Evolutionary conservation across 2,797 vertebrate genomes (phyloP), one percentile per base, ranked within the genome.

Genomic region (Acanthurus leucopareius): DNA sequence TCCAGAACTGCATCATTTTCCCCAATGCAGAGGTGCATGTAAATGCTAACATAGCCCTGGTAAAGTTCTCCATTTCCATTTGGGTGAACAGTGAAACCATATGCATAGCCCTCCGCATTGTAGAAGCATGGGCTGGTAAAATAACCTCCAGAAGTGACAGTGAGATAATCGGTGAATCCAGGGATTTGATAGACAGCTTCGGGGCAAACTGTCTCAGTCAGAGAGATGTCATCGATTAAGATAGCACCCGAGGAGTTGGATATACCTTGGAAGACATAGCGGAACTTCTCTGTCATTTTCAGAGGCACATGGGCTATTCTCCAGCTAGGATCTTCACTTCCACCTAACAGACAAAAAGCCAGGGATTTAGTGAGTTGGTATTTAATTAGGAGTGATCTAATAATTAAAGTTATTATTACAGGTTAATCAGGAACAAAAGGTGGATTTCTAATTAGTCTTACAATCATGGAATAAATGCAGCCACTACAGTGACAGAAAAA

Each of bases 221-320:
- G 91, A 1, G 94, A 91, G 86, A 98, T 84, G 38, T 99, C 97
- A 63, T 99, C 97, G 0, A 98, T 88, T 49, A 90, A 91, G 87
- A 98, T 96, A 25, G 95, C 94, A 0, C 97, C 96, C 0, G 63
- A 69, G 69, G 93, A 94, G 65, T 0, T 78, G 20, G 86, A 68
- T 1, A 96, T 78, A 22, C 97, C 97, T 91, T 97, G 97, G 90
- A 98, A 99, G 71, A 97, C n/a, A 73, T 98, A 98, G 20, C 97
- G 95, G 86, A 98, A 99, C 86, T 97, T 99, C 80, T 87, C 83
- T 69, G 95, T 93, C 56, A 94, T 92, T 0, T 86, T 92, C 13
- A 99, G 94, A 38, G 94, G 92, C 44, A 98, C 94, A 0, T 97
- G 95, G 17, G 93, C 96, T 54, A 98, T 95, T 91, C 97, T 97